phyloP scores from a whole-genome alignment of 2,113 vertebrate genomes.

The Brienomyrus brachyistius region DNA sequence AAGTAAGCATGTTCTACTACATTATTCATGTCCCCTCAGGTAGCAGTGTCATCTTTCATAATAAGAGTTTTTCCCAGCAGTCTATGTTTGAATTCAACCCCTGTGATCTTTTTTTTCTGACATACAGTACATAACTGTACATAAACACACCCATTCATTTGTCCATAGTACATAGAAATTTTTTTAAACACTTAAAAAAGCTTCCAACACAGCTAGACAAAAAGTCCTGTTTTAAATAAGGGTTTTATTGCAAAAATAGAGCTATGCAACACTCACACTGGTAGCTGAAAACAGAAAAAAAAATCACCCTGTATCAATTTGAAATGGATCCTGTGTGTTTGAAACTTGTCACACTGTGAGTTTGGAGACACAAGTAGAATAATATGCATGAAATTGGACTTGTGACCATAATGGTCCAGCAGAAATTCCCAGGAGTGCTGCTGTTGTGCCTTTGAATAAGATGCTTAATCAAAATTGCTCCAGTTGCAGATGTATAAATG shows the following conservation, averaged over 20 bases:
- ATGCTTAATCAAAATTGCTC: background rate
- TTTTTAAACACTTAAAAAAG: background rate
- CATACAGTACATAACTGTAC: background rate
- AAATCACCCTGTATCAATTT: background rate
- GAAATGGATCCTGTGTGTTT: background rate
- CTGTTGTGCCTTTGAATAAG: slow-evolving; percentile 9
- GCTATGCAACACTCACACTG: background rate
- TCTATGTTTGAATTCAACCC: background rate
- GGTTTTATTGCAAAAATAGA: background rate
- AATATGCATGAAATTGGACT: background rate
- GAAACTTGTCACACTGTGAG: background rate
- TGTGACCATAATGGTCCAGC: background rate
- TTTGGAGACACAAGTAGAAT: background rate
- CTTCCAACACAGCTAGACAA: background rate
- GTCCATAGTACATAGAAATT: background rate
- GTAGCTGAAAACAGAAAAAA: background rate
- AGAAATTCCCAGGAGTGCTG: background rate
- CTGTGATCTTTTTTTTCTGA: background rate
- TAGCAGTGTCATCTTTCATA: background rate
- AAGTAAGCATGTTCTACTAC: too few relatives aligned
- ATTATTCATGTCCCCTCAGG: too few relatives aligned
- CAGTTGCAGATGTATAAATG: background rate
- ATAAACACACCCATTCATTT: background rate
- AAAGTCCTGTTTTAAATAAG: background rate
- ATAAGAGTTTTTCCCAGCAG: background rate